A percentile compares a stretch with the other conserved stretches of the same genome.
Conservation (phyloP, 1,140 invertebrate species). For the Radopholus similis region DNA sequence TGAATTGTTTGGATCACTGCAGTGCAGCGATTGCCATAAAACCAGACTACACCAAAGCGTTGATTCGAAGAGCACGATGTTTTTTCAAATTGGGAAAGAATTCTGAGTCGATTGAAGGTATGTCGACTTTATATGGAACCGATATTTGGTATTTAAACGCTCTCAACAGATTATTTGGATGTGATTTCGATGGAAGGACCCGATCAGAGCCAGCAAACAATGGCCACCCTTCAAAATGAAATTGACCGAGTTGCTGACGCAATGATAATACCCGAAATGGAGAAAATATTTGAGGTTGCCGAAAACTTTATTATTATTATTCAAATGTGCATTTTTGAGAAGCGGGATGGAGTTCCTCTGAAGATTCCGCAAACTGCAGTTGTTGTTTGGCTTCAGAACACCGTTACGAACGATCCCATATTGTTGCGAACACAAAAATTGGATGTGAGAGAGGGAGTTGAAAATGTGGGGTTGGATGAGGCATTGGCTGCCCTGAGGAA, state of each 20-base stretch:
- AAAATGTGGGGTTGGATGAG: neutral
- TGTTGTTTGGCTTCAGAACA: neutral
- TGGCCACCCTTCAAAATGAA: neutral
- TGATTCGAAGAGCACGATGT: neutral
- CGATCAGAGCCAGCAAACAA: neutral
- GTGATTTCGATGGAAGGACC: neutral
- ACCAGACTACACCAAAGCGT: constrained; percentile 8
- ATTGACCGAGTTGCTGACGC: neutral
- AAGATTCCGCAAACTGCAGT: constrained; percentile 11
- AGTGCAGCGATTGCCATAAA: neutral
- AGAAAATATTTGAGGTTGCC: neutral
- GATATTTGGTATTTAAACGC: neutral
- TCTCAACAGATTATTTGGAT: constrained; percentile 3
- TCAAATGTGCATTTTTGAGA: neutral
- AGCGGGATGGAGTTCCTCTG: neutral
- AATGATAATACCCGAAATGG: neutral
- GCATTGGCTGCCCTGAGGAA: neutral
- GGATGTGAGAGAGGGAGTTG: neutral
- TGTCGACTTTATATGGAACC: neutral
- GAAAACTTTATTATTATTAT: neutral
- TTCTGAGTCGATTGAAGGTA: neutral
- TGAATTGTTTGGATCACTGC: constrained; percentile 4
- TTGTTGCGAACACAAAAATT: neutral
- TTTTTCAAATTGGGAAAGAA: neutral
- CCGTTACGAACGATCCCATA: constrained; percentile 5